These are phyloP conservation scores for Craseonycteris thonglongyai DNA, from an alignment of 2,113 vertebrate species.

Conservation along the genomic window DNA sequence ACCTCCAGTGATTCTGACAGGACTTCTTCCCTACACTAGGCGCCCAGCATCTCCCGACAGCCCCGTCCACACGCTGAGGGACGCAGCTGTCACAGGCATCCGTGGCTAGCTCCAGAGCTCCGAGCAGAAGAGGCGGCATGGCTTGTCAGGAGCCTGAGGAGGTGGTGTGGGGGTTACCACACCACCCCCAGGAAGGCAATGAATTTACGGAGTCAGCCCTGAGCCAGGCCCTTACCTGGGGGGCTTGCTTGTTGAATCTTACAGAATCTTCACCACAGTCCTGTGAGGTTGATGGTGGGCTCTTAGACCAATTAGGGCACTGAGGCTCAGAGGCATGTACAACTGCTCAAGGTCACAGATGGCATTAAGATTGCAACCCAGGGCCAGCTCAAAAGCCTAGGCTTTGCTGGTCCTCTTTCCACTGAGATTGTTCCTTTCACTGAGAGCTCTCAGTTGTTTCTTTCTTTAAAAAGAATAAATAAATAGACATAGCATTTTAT, in stretches of 20 bases:
- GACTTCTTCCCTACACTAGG: conserved; percentile 62
- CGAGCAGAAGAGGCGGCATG: background rate
- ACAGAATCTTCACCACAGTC: background rate
- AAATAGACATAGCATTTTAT: background rate
- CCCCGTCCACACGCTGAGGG: conserved; percentile 38
- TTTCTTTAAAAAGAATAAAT: conserved; percentile 13
- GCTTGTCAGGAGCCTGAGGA: background rate
- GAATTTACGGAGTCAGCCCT: background rate
- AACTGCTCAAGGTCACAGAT: background rate
- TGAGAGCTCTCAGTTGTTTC: background rate
- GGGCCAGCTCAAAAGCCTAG: background rate
- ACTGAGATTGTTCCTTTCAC: background rate
- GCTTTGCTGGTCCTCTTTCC: background rate
- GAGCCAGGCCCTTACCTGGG: background rate
- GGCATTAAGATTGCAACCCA: background rate
- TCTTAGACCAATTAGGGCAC: background rate
- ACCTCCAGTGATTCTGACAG: conserved; percentile 75
- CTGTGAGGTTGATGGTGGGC: background rate
- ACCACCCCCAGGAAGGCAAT: background rate
- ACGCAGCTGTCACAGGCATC: conserved; percentile 24
- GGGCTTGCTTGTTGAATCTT: background rate
- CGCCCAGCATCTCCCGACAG: conserved; percentile 53
- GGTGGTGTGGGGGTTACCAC: background rate
- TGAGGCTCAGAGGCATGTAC: background rate
- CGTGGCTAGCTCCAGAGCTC: background rate